These are phyloP conservation scores for Pelecanus crispus DNA, from an alignment of 2,113 vertebrate species.

Conservation along the genomic window DNA sequence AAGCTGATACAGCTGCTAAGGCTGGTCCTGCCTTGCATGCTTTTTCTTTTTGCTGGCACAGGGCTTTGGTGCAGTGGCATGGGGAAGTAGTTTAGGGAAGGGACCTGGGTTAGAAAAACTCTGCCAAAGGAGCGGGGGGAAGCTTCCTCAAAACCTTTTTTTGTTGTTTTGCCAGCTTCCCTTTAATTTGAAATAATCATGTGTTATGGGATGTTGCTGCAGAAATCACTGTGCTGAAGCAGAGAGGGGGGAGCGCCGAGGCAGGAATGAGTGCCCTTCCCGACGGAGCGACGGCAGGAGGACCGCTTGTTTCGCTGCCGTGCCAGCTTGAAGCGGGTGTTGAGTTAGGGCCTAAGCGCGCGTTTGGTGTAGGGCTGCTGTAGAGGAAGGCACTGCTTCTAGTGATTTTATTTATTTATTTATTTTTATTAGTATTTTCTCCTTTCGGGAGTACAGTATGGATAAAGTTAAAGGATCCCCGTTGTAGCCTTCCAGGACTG, in stretches of 20 bases:
- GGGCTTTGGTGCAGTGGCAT: not conserved
- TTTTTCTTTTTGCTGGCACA: not conserved
- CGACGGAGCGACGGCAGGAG: accelerated
- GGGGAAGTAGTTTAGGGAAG: conserved; percentile 12
- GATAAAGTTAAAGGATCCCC: not conserved
- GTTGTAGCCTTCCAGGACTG: not conserved
- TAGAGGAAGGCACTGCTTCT: not conserved
- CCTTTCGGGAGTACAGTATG: too few species aligned
- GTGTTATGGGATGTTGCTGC: not conserved
- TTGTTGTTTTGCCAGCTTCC: not conserved
- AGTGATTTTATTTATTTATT: not conserved
- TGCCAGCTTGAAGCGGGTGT: too few species aligned
- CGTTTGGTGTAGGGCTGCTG: not conserved
- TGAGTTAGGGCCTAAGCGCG: not conserved
- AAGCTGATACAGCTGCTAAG: not conserved
- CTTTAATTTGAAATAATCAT: not conserved
- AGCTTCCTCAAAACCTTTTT: not conserved
- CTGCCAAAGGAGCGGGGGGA: not conserved
- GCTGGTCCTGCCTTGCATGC: not conserved
- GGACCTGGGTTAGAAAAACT: not conserved
- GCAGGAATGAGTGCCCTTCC: not conserved
- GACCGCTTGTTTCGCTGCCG: not conserved
- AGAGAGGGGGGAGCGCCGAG: not conserved
- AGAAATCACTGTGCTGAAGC: not conserved
- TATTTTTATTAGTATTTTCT: not conserved